These are phyloP conservation scores for Diplosoma virens DNA, from an alignment of 23 tunicate species.

Conservation along the genomic window DNA sequence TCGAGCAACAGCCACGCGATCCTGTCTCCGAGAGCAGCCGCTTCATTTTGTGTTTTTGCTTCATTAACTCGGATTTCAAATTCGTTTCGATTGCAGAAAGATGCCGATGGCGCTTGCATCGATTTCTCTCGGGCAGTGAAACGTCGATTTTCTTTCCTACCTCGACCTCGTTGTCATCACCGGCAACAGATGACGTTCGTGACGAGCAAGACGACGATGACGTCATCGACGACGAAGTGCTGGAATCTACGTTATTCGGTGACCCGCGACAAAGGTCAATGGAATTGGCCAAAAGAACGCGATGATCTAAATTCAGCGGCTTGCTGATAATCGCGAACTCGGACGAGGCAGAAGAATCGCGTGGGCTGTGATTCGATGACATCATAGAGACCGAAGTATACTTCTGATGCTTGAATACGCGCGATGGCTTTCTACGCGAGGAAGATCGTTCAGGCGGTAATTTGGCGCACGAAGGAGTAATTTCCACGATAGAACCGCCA, in stretches of 20 bases:
- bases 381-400: constrained; percentile 26
- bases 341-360: background rate
- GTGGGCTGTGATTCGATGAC: constrained; percentile 9
- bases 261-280: background rate
- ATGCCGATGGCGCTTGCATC: constrained; percentile 22
- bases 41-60: constrained; percentile 20
- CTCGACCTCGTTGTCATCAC: constrained; percentile 29
- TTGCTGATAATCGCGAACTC: constrained; percentile 24
- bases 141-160: background rate
- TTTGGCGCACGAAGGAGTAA: background rate
- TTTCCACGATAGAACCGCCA: background rate
- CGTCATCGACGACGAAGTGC: constrained; percentile 1
- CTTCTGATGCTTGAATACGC: constrained; percentile 32
- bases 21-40: background rate
- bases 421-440: constrained; percentile 23
- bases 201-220: constrained; percentile 26
- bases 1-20: background rate
- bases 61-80: constrained; percentile 4
- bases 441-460: background rate
- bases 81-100: constrained; percentile 13
- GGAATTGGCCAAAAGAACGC: constrained; percentile 18
- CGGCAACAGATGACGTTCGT: constrained; percentile 24
- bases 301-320: constrained; percentile 27
- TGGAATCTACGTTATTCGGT: constrained; percentile 1
- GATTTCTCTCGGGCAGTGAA: background rate